Conservation (phyloP, 2,888 invertebrate species). For the Microctonus aethiopoides region DNA sequence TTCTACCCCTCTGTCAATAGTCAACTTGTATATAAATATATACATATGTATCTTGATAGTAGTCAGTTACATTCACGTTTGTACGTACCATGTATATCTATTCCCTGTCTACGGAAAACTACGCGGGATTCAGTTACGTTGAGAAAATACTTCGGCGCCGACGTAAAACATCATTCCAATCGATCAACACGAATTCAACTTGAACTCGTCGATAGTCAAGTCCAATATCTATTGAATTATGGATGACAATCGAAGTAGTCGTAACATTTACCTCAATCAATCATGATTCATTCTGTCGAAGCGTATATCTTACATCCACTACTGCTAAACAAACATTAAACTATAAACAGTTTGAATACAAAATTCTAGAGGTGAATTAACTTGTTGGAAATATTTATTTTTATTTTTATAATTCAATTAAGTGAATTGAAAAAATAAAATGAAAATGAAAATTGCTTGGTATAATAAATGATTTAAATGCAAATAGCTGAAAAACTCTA, state of each 20-base stretch:
- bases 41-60: neutral
- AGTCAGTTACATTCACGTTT: too few relatives aligned
- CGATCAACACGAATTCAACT: slow-evolving; percentile 8
- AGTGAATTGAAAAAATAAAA: neutral
- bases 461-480: neutral
- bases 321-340: neutral
- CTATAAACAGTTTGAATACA: too few relatives aligned
- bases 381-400: neutral
- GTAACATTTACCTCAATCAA: slow-evolving; percentile 10
- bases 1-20: neutral
- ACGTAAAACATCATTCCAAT: slow-evolving; percentile 25
- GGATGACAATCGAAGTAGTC: slow-evolving; percentile 15
- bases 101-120: neutral
- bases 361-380: too few relatives aligned
- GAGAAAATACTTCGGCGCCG: slow-evolving; percentile 6
- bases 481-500: neutral
- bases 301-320: neutral
- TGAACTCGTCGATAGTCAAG: neutral
- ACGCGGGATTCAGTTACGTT: neutral
- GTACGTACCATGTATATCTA: neutral
- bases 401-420: neutral
- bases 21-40: too few relatives aligned
- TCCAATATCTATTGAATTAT: slow-evolving; percentile 22
- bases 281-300: neutral
- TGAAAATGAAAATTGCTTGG: neutral